Evolutionary conservation across 2,113 vertebrate genomes (phyloP).

Genomic region (Lota lota): DNA sequence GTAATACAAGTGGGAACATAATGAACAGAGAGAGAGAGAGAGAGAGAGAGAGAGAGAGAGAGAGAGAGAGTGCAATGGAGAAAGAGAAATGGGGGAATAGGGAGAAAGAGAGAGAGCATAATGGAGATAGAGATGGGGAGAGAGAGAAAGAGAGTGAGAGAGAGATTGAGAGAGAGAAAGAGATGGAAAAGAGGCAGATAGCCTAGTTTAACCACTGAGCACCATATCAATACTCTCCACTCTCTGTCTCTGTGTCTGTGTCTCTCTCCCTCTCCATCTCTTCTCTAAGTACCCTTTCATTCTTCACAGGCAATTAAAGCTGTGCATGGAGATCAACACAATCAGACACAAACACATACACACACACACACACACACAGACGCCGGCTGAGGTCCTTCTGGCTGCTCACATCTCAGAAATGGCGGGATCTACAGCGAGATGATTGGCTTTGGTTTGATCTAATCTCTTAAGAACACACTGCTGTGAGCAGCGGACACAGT

Average conservation of each 20-base stretch:
- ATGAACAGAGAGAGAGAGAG: slow-evolving; percentile 24
- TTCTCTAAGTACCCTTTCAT: slow-evolving; percentile 3
- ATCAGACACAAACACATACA: slow-evolving; percentile 42
- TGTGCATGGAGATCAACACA: slow-evolving; percentile 4
- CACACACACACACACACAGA: slow-evolving; percentile 41
- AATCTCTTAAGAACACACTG: slow-evolving; percentile 49
- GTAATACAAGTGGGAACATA: neutral
- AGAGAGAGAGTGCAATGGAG: neutral
- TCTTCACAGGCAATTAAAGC: slow-evolving; percentile 18
- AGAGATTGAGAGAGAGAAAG: neutral
- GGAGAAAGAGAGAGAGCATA: neutral
- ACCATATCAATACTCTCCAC: too few relatives aligned
- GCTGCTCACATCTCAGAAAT: slow-evolving; percentile 29
- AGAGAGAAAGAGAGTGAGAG: slow-evolving; percentile 1
- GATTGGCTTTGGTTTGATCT: slow-evolving; percentile 47
- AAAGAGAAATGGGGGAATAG: neutral
- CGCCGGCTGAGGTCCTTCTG: slow-evolving; percentile 31
- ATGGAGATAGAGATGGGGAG: neutral
- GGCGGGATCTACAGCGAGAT: slow-evolving; percentile 43
- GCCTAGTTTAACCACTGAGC: too few relatives aligned
- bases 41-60: slow-evolving; percentile 15
- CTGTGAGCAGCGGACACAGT: slow-evolving; percentile 36
- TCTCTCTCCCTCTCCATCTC: slow-evolving; percentile 23
- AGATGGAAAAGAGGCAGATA: too few relatives aligned
- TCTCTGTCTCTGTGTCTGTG: neutral